Conservation (phyloP, 1,140 invertebrate species). For the Acromyrmex heyeri region DNA sequence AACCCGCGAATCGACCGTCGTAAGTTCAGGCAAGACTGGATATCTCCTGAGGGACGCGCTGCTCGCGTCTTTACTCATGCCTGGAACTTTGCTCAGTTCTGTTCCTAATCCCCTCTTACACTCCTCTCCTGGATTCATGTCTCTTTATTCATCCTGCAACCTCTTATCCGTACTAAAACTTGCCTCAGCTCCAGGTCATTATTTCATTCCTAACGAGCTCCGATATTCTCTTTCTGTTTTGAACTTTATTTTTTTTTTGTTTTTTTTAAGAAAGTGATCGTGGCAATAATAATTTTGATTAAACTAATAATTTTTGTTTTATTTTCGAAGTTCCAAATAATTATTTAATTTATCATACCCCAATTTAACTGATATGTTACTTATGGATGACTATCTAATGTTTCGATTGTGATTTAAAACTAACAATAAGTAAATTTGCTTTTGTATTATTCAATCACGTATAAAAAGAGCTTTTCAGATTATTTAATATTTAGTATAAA, state of each 20-base stretch:
- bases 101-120: conserved; percentile 35
- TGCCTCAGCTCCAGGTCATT: conserved; percentile 32
- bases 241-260: background rate
- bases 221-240: conserved; percentile 12
- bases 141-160: conserved; percentile 37
- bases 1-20: conserved; percentile 79
- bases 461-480: background rate
- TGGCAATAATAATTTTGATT: background rate
- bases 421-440: background rate
- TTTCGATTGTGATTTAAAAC: background rate
- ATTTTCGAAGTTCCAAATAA: background rate
- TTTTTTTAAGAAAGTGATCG: background rate
- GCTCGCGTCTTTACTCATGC: conserved; percentile 64
- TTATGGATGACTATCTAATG: background rate
- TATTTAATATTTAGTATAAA: background rate
- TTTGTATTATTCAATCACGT: background rate
- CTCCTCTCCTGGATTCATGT: conserved; percentile 24
- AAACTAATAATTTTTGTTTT: background rate
- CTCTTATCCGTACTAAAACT: conserved; percentile 49
- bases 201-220: conserved; percentile 49
- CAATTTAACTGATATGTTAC: conserved; percentile 1
- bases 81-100: conserved; percentile 47
- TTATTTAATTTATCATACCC: background rate
- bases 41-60: conserved; percentile 77
- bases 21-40: conserved; percentile 76